Evolutionary conservation across 2,797 vertebrate species (phyloP), one percentile per base, ranked within the genome.

Genomic region (Hoplostethus atlanticus): DNA sequence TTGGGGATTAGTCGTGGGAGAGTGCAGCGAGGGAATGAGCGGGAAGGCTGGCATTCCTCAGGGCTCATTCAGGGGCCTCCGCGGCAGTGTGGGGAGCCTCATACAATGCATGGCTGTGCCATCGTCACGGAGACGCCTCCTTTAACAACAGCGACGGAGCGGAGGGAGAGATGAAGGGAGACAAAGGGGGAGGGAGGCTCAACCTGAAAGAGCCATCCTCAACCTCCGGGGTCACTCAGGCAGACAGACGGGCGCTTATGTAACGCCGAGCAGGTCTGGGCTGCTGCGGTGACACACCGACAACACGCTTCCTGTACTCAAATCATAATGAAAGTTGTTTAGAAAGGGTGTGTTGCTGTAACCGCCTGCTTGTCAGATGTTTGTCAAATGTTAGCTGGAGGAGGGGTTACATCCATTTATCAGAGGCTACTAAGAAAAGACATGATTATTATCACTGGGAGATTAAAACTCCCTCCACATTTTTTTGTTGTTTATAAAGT

Each of bases 1-100:
- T 80, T 76, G 84, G 86, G 84, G 87, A 92, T 92, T 91, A 92
- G 91, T 89, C 90, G 90, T 94, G 94, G 92, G 92, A 94, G 92
- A 93, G 86, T 91, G 91, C 84, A 85, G 87, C 68, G 12, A 74
- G 80, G 81, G 91, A 92, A 91, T 90, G 92, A 92, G 87, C 77
- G 86, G 87, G 88, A 91, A 92, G 64, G 64, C 79, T 79, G 64
- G 86, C 89, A 94, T 94, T 94, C 92, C 92, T 91, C 79, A 78
- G 71, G 82, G 85, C 84, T 88, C 87, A 86, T 87, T 92, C 88
- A 88, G 87, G 73, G 86, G 88, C 79, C 83, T 89, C 77, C 61
- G 80, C 55, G 68, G 79, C 76, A 68, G 80, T 68, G 83, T 67
- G 80, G 57, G 79, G 77, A 83, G 83, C 63, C 65, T 65, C 72